These are phyloP conservation scores for Chaenodraco wilsoni DNA, from an alignment of 2,797 vertebrate genomes.

Conservation along the genomic window DNA sequence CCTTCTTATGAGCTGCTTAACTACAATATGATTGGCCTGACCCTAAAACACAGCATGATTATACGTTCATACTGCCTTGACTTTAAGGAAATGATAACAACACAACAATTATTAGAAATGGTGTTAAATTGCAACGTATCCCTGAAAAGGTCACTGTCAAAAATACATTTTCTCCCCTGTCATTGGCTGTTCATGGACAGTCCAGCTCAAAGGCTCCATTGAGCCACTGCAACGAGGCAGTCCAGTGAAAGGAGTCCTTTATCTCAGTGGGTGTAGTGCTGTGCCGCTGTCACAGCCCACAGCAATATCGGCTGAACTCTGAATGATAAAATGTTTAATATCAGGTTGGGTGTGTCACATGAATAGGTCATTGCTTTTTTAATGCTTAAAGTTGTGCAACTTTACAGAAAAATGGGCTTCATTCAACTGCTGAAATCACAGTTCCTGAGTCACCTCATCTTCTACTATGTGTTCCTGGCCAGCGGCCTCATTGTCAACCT, in stretches of 20 bases:
- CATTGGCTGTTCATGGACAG: conserved; percentile 10
- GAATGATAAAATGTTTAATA: neutral
- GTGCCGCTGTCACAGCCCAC: conserved; percentile 2
- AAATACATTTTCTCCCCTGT: conserved; percentile 11
- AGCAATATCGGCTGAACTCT: neutral
- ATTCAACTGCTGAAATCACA: conserved; percentile 91
- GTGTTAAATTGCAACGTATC: neutral
- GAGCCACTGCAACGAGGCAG: conserved; percentile 28
- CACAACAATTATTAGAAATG: neutral
- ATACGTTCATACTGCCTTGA: neutral
- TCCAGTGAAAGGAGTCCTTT: conserved; percentile 51
- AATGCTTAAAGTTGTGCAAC: neutral
- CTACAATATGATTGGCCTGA: neutral
- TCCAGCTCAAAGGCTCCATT: conserved; percentile 60
- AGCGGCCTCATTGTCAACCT: conserved; percentile 93
- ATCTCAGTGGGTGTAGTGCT: conserved; percentile 18
- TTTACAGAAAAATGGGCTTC: conserved; percentile 87
- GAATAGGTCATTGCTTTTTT: neutral
- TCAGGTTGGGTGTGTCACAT: neutral
- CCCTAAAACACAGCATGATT: neutral
- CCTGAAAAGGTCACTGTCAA: conserved; percentile 11
- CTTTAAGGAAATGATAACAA: neutral
- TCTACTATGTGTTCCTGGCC: conserved; percentile 93
- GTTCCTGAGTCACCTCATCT: conserved; percentile 91
- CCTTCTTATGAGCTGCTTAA: neutral